Evolutionary conservation across 2,888 invertebrate species (phyloP), one percentile per base, ranked within the genome.

Genomic region (Hypomecis atomaria): DNA sequence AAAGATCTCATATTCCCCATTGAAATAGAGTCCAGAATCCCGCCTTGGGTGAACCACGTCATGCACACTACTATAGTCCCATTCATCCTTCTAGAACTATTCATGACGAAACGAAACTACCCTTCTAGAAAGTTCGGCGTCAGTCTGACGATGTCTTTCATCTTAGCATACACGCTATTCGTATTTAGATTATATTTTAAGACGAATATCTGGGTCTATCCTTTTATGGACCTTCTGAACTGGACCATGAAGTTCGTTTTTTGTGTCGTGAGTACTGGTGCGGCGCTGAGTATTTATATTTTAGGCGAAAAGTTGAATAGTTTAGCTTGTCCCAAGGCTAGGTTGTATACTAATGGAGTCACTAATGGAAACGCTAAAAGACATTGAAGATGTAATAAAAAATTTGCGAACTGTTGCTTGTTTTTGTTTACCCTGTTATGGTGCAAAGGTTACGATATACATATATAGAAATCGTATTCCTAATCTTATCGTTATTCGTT

Each of bases 1-100:
- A 95, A 98, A 67, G 97, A 97, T 75, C 89, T 98, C n/a, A 97
- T 99, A 36, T 96, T 97, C 78, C 98, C 98, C 0, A 95, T 94
- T 74, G 94, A 94, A 4, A 84, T 98, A 57, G 98, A 97, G 78
- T 89, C 93, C n/a, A 94, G 95, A 62, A 96, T 98, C 75, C 98
- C 99, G 1, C 85, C 85, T 38, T 98, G 98, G 98, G 86, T 98
- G 36, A 99, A 99, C 84, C 98, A 98, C 82, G 90, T 96, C 0
- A 95, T 97, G 94, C 98, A 98, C 85, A 97, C 98, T 0, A 94
- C 96, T 71, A 96, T 98, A 59, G 91, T 96, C 74, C 91, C 97
- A 0, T 96, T 97, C 72, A 95, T 96, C 10, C 70, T 96, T 0
- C 76, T 97, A 53, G 98, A 98, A 87, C 92, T 96, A 82, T 85